A percentile compares a stretch with the other conserved stretches of the same genome.
Evolutionary conservation across 2,888 invertebrate genomes (phyloP).

Genomic region (Cryptus armator): DNA sequence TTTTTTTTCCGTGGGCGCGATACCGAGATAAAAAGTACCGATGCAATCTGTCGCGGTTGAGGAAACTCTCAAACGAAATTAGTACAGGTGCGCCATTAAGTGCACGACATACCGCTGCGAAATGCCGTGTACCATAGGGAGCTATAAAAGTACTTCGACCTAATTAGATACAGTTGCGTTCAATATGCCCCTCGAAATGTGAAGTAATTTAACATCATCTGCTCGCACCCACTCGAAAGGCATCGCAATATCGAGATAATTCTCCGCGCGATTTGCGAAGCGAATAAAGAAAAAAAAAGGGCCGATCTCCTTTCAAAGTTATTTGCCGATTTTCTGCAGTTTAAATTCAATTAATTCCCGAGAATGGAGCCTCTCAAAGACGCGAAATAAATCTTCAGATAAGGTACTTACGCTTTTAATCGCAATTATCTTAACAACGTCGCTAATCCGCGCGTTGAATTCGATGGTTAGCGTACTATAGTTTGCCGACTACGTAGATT

Average conservation of each 20-base stretch:
- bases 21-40: slow-evolving; percentile 24
- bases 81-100: slow-evolving; percentile 44
- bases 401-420: background rate
- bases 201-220: background rate
- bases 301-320: background rate
- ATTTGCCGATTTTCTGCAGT: background rate
- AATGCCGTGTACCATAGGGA: slow-evolving; percentile 55
- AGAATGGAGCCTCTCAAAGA: background rate
- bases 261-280: background rate
- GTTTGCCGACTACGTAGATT: background rate
- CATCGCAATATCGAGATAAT: background rate
- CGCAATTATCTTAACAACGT: background rate
- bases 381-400: background rate
- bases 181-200: slow-evolving; percentile 40
- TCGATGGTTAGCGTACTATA: background rate
- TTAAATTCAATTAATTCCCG: background rate
- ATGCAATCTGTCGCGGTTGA: slow-evolving; percentile 51
- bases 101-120: slow-evolving; percentile 23
- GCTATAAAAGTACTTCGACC: slow-evolving; percentile 69
- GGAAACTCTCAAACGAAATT: slow-evolving; percentile 57
- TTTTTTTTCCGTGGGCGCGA: background rate
- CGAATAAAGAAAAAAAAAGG: background rate
- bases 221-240: background rate
- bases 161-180: slow-evolving; percentile 69
- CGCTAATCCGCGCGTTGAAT: background rate